Percentiles rank a stretch among this genome's conserved stretches.
These are phyloP conservation scores for Rhodeus uyekii DNA, from an alignment of 2,797 vertebrate species.

Conservation along the genomic window DNA sequence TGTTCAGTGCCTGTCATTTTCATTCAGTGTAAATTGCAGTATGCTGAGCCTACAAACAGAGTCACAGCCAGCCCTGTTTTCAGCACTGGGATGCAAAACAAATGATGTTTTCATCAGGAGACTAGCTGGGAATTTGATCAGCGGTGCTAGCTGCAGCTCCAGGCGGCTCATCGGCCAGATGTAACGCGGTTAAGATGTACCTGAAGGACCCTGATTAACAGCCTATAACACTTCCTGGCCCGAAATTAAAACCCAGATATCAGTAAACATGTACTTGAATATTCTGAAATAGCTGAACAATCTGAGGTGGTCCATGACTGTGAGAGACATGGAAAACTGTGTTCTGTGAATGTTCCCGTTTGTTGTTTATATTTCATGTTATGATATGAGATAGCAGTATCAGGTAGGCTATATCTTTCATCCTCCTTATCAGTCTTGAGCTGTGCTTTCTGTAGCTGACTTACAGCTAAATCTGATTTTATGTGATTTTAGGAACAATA, in stretches of 20 bases:
- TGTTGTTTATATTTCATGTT: conserved; percentile 28
- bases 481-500: conserved; percentile 30
- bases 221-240: conserved; percentile 50
- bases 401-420: background rate
- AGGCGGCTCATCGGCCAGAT: conserved; percentile 56
- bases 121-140: conserved; percentile 56
- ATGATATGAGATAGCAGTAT: conserved; percentile 10
- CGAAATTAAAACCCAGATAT: conserved; percentile 58
- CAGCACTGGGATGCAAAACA: conserved; percentile 48
- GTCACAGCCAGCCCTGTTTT: conserved; percentile 51
- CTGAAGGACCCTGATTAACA: conserved; percentile 60
- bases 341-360: background rate
- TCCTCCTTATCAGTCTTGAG: conserved; percentile 7
- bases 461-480: conserved; percentile 28
- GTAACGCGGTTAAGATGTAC: conserved; percentile 58
- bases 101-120: conserved; percentile 57
- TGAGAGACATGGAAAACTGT: background rate
- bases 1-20: conserved; percentile 45
- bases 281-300: conserved; percentile 42
- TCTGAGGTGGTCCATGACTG: conserved; percentile 13
- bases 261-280: conserved; percentile 47
- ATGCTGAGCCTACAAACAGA: conserved; percentile 45
- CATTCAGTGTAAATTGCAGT: conserved; percentile 45
- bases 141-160: conserved; percentile 45
- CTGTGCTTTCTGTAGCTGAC: conserved; percentile 4